A percentile compares a stretch with the other conserved stretches of the same genome.
phyloP scores from a whole-genome alignment of 2,888 invertebrate genomes.

The Saturnia japonica region DNA sequence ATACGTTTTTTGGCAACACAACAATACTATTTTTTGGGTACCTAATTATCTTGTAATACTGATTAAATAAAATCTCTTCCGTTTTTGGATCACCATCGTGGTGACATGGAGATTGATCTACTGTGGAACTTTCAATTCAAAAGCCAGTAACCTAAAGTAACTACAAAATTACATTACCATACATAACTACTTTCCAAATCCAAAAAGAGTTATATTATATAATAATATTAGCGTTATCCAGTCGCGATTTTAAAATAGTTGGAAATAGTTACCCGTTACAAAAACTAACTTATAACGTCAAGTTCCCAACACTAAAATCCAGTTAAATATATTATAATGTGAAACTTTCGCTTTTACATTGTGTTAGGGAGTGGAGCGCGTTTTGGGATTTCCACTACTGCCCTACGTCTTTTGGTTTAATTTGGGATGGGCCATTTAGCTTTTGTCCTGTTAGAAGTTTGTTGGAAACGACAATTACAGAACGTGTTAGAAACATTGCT shows the following conservation, averaged over 20 bases:
- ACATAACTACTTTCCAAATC: too few species aligned
- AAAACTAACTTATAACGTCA: neutral
- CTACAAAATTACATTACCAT: too few species aligned
- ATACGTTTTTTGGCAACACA: too few species aligned
- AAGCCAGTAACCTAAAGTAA: too few species aligned
- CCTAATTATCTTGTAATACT: too few species aligned
- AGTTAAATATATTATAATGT: conserved; percentile 1
- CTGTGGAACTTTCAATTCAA: too few species aligned
- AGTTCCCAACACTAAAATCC: neutral
- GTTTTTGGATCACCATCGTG: too few species aligned
- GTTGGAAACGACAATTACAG: neutral
- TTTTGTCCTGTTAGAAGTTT: neutral
- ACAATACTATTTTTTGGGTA: too few species aligned
- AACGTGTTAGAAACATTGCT: neutral
- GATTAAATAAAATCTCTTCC: too few species aligned
- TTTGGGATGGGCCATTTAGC: conserved; percentile 11
- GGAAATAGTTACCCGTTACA: neutral
- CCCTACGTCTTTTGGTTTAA: conserved; percentile 1
- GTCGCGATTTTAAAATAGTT: neutral
- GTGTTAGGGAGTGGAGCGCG: neutral
- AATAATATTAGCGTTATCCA: neutral
- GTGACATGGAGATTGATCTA: too few species aligned
- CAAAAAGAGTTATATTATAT: too few species aligned
- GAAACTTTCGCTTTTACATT: neutral
- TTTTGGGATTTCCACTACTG: neutral